Conservation (phyloP, 1,140 invertebrate genomes). For the Lepidurus arcticus region DNA sequence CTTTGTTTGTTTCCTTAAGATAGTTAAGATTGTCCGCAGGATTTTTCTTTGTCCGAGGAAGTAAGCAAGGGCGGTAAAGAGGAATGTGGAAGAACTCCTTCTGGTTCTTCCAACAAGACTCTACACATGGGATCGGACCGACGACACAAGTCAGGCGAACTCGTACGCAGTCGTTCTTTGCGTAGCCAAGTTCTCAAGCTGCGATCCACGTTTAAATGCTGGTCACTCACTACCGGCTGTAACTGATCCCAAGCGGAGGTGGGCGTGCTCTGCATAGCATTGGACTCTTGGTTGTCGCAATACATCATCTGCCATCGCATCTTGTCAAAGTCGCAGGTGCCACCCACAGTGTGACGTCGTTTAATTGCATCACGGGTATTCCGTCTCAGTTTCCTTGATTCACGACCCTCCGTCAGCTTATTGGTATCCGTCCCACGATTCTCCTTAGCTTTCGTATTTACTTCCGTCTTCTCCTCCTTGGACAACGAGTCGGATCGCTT, state of each 20-base stretch:
- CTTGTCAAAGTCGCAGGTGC: slow-evolving; percentile 75
- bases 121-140: slow-evolving; percentile 26
- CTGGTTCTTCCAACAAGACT: not conserved
- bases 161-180: slow-evolving; percentile 52
- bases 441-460: slow-evolving; percentile 52
- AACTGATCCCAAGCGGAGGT: slow-evolving; percentile 49
- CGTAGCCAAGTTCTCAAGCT: slow-evolving; percentile 42
- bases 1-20: not conserved
- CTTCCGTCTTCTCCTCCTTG: slow-evolving; percentile 75
- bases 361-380: slow-evolving; percentile 72
- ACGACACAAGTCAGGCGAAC: slow-evolving; percentile 54
- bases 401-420: slow-evolving; percentile 16
- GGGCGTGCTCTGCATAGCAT: slow-evolving; percentile 40
- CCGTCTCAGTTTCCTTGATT: slow-evolving; percentile 51
- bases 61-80: not conserved
- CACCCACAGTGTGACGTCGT: slow-evolving; percentile 83
- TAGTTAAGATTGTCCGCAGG: slow-evolving; percentile 2
- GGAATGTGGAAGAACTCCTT: not conserved
- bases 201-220: slow-evolving; percentile 34
- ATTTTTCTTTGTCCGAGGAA: not conserved
- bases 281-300: not conserved
- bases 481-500: slow-evolving; percentile 58
- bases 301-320: slow-evolving; percentile 47
- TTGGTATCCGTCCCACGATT: slow-evolving; percentile 41
- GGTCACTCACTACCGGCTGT: slow-evolving; percentile 41